These are phyloP conservation scores for Phoxinus dragarum DNA, from an alignment of 2,797 vertebrate genomes.

Conservation along the genomic window DNA sequence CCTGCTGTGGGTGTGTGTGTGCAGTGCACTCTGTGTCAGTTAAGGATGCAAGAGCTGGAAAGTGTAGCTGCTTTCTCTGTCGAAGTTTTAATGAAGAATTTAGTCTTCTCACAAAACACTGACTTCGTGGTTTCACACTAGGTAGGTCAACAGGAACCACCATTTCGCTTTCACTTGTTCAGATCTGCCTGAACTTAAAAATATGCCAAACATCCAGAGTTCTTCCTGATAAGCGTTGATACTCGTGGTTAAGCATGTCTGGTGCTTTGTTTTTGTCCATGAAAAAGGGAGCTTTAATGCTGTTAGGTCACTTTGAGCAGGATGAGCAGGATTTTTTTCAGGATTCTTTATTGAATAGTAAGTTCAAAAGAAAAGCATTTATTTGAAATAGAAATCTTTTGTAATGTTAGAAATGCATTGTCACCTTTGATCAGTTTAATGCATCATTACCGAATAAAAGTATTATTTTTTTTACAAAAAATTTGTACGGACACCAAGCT, in stretches of 20 bases:
- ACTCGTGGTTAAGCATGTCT: slow-evolving; percentile 9
- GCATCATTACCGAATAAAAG: neutral
- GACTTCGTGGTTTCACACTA: slow-evolving; percentile 74
- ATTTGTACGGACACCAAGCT: neutral
- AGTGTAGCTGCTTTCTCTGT: slow-evolving; percentile 34
- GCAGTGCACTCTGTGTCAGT: slow-evolving; percentile 25
- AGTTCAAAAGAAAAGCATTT: neutral
- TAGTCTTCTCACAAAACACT: slow-evolving; percentile 69
- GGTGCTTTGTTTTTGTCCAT: slow-evolving; percentile 4
- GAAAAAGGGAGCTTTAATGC: slow-evolving; percentile 22
- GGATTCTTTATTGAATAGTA: neutral
- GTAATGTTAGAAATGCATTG: neutral
- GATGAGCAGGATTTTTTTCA: neutral
- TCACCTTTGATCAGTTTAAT: neutral
- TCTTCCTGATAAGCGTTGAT: slow-evolving; percentile 11
- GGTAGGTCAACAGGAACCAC: slow-evolving; percentile 76
- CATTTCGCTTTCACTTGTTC: slow-evolving; percentile 57
- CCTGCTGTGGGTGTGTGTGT: slow-evolving; percentile 43
- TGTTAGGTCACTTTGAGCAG: slow-evolving; percentile 38
- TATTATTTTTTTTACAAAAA: neutral
- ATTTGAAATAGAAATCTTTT: neutral
- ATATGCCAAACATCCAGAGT: neutral
- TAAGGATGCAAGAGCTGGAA: slow-evolving; percentile 52
- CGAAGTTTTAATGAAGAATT: slow-evolving; percentile 28
- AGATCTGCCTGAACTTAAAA: slow-evolving; percentile 32